Evolutionary conservation across 2,888 invertebrate genomes (phyloP).

Genomic region (Agonopterix heracliana): DNA sequence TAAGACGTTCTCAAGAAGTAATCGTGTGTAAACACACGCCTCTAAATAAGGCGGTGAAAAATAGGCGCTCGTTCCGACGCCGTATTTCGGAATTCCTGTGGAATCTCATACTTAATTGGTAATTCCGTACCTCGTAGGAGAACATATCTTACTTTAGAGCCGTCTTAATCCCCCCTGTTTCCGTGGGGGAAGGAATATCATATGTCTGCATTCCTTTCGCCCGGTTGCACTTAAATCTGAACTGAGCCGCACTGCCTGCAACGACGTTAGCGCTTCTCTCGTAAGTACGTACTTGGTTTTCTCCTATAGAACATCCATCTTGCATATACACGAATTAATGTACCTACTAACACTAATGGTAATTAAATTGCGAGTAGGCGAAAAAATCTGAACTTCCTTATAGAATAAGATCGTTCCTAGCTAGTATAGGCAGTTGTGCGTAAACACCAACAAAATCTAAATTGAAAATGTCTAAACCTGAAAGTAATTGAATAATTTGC

Average conservation of each 20-base stretch:
- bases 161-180: conserved; percentile 26
- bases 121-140: conserved; percentile 22
- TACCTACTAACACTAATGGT: too few species aligned
- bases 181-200: conserved; percentile 25
- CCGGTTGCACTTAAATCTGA: conserved; percentile 28
- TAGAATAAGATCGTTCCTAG: too few species aligned
- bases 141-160: conserved; percentile 24
- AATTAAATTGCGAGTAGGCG: too few species aligned
- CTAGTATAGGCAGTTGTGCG: too few species aligned
- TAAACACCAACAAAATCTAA: too few species aligned
- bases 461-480: too few species aligned
- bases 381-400: too few species aligned
- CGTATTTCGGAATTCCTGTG: not conserved
- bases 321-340: too few species aligned
- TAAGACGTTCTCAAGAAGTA: not conserved
- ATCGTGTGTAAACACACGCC: not conserved
- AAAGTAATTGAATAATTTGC: too few species aligned
- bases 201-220: conserved; percentile 34
- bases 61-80: not conserved
- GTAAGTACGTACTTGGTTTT: not conserved
- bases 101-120: conserved; percentile 26
- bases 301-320: not conserved
- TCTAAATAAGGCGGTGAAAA: not conserved
- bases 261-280: not conserved
- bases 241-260: conserved; percentile 20